Conservation (phyloP, 2,888 invertebrate species). For the Spodoptera exigua region DNA sequence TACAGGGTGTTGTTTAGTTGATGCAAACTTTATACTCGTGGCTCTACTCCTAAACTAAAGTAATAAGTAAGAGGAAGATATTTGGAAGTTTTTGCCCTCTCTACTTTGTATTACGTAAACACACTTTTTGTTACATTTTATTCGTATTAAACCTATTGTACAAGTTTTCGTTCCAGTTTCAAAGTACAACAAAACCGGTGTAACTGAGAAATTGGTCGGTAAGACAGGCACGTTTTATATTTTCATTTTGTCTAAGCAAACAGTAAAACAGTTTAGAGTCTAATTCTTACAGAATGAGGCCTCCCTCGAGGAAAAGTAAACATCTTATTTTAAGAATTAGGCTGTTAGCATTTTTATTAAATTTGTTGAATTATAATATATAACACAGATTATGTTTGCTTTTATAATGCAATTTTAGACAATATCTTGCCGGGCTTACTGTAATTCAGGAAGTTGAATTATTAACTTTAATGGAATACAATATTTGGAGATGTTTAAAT, state of each 20-base stretch:
- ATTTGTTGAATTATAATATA: not conserved
- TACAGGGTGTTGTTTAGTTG: not conserved
- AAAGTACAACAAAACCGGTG: not conserved
- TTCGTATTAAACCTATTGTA: too few relatives aligned
- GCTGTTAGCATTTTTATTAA: constrained; percentile 2
- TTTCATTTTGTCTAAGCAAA: constrained; percentile 9
- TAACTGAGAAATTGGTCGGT: not conserved
- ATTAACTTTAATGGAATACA: too few relatives aligned
- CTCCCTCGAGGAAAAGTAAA: not conserved
- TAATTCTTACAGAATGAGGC: constrained; percentile 6
- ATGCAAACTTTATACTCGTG: not conserved
- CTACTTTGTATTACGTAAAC: too few relatives aligned
- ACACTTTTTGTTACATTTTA: too few relatives aligned
- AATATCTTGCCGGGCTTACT: too few relatives aligned
- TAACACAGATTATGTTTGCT: too few relatives aligned
- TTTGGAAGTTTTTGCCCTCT: too few relatives aligned
- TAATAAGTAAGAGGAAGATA: too few relatives aligned
- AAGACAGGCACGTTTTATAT: constrained; percentile 6
- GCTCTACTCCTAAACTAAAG: not conserved
- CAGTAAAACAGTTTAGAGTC: constrained; percentile 1
- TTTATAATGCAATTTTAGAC: too few relatives aligned
- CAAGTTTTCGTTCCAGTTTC: too few relatives aligned
- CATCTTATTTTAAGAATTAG: not conserved
- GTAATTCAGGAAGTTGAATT: too few relatives aligned
- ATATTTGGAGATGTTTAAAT: too few relatives aligned